These are phyloP conservation scores for Sciurus vulgaris DNA, from an alignment of 2,797 vertebrate species.

Conservation along the genomic window DNA sequence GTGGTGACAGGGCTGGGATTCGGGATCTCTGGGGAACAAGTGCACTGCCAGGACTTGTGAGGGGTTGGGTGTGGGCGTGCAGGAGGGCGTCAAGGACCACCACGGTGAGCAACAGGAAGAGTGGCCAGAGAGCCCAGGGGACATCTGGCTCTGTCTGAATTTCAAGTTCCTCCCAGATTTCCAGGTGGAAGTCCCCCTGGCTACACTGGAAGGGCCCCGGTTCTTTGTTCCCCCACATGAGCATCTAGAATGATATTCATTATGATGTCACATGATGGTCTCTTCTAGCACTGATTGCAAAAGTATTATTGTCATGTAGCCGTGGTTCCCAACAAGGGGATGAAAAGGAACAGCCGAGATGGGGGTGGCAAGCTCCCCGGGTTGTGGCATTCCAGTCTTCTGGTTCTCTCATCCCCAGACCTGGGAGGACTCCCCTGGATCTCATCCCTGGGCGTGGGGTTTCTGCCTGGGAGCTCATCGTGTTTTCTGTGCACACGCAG, in stretches of 20 bases:
- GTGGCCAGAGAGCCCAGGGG: not conserved
- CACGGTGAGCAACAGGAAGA: not conserved
- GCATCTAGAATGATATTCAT: not conserved
- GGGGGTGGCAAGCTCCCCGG: not conserved
- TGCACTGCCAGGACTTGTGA: not conserved
- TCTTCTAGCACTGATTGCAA: not conserved
- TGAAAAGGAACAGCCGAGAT: not conserved
- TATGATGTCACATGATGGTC: fast-evolving
- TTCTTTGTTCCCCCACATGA: not conserved
- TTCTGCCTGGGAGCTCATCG: not conserved
- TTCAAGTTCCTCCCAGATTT: no score
- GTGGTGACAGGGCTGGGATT: not conserved
- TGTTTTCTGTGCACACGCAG: no score
- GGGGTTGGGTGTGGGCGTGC: not conserved
- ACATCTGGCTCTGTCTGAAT: no score
- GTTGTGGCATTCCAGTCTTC: no score
- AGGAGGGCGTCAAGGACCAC: not conserved
- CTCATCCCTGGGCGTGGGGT: not conserved
- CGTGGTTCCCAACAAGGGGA: not conserved
- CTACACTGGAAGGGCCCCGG: no score
- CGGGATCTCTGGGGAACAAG: not conserved
- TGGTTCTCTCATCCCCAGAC: fast-evolving
- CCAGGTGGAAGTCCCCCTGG: no score
- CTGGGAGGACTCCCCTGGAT: not conserved
- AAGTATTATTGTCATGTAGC: not conserved